Percentiles rank a stretch among this genome's conserved stretches.
These are phyloP conservation scores for Ciconia maguari DNA, from an alignment of 2,113 vertebrate genomes.

Conservation along the genomic window DNA sequence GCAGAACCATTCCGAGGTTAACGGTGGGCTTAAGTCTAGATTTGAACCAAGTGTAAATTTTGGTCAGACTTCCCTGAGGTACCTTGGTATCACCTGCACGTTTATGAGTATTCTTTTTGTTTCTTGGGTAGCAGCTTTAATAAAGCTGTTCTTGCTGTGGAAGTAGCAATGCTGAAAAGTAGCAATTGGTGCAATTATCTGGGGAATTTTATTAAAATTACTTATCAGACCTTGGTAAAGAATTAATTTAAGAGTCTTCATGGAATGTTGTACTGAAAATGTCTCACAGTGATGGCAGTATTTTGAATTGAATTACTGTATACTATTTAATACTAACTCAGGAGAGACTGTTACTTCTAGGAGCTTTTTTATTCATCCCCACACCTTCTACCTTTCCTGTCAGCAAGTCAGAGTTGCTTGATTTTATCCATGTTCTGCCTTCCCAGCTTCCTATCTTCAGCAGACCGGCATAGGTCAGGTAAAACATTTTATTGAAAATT, in stretches of 20 bases:
- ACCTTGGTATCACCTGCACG: not conserved
- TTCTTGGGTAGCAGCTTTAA: not conserved
- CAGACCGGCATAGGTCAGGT: not conserved
- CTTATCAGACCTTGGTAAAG: not conserved
- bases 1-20: not conserved
- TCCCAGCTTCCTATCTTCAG: not conserved
- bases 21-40: not conserved
- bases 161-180: not conserved
- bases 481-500: not conserved
- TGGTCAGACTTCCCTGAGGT: not conserved
- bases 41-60: not conserved
- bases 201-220: not conserved
- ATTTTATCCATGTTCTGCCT: not conserved
- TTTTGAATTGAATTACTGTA: not conserved
- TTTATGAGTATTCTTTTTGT: not conserved
- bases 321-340: not conserved
- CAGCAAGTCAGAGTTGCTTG: not conserved
- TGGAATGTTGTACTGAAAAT: not conserved
- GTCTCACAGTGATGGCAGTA: not conserved
- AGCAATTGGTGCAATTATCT: not conserved
- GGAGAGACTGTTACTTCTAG: not conserved
- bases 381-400: not conserved
- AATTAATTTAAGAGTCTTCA: not conserved
- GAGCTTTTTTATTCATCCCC: not conserved
- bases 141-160: not conserved